phyloP scores from a whole-genome alignment of 2,113 vertebrate species.

The Labeo rohita region DNA sequence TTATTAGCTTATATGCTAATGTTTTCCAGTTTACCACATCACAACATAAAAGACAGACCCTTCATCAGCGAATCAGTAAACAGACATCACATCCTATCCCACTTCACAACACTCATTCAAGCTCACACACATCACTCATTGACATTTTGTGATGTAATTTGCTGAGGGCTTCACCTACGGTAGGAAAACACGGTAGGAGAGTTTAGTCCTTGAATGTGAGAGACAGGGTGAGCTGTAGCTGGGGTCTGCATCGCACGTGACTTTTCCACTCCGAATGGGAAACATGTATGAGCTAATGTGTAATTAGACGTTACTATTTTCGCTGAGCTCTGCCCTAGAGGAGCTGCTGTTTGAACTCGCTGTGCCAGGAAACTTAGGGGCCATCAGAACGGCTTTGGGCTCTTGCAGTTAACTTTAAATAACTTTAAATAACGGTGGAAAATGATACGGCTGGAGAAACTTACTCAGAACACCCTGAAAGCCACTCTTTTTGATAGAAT shows the following conservation, averaged over 20 bases:
- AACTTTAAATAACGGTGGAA: slow-evolving; percentile 4
- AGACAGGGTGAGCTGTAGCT: not conserved
- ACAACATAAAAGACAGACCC: no score
- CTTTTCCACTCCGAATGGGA: slow-evolving; percentile 58
- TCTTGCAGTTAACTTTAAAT: slow-evolving; percentile 53
- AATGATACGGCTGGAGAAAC: slow-evolving; percentile 20
- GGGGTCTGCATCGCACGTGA: slow-evolving; percentile 58
- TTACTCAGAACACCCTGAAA: not conserved
- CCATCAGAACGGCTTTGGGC: slow-evolving; percentile 51
- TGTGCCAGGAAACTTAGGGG: slow-evolving; percentile 69
- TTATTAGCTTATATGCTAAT: not conserved
- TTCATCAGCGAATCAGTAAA: not conserved
- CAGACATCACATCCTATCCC: not conserved
- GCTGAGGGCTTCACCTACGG: not conserved
- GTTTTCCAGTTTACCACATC: not conserved
- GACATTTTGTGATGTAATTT: not conserved
- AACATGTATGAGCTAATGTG: slow-evolving; percentile 62
- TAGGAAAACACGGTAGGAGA: not conserved
- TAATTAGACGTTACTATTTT: slow-evolving; percentile 79
- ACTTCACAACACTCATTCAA: not conserved
- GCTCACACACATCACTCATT: not conserved
- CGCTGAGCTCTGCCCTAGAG: slow-evolving; percentile 60
- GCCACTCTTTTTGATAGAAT: not conserved
- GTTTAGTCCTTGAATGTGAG: not conserved
- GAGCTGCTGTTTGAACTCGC: slow-evolving; percentile 56